phyloP scores from a whole-genome alignment of 2,888 invertebrate genomes.

The Lasioglossum calceatum region DNA sequence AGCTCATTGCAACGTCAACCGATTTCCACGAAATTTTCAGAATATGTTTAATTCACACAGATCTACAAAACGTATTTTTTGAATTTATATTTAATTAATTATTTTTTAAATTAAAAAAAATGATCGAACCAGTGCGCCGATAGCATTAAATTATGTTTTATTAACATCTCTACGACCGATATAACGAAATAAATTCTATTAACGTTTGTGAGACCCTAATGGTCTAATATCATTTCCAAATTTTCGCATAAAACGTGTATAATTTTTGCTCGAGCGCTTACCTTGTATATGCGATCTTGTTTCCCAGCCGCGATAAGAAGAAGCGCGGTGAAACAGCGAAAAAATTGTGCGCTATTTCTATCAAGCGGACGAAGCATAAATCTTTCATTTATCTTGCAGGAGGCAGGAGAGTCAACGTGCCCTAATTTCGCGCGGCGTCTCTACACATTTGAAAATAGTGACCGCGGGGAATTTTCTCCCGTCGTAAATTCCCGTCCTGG shows the following conservation, averaged over 20 bases:
- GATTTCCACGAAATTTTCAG: no score
- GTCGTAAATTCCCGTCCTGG: not conserved
- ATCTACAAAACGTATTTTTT: no score
- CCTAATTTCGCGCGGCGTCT: not conserved
- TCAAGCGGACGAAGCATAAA: not conserved
- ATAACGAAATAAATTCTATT: not conserved
- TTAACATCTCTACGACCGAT: no score
- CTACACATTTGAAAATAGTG: not conserved
- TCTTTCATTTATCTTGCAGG: not conserved
- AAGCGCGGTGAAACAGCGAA: not conserved
- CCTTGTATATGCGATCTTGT: not conserved
- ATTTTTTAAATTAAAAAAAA: no score
- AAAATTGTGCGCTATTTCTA: not conserved
- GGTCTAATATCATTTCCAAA: not conserved
- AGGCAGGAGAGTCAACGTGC: not conserved
- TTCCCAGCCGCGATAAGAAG: not conserved
- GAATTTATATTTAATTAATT: no score
- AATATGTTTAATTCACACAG: no score
- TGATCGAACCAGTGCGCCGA: no score
- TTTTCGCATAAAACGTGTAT: not conserved
- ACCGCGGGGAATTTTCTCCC: not conserved
- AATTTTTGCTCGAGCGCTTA: not conserved
- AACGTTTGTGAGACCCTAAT: not conserved
- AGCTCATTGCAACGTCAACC: no score
- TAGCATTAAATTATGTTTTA: no score